A percentile compares a stretch with the other conserved stretches of the same genome.
Conservation (phyloP, 2,888 invertebrate species). For the Xestia xanthographa region DNA sequence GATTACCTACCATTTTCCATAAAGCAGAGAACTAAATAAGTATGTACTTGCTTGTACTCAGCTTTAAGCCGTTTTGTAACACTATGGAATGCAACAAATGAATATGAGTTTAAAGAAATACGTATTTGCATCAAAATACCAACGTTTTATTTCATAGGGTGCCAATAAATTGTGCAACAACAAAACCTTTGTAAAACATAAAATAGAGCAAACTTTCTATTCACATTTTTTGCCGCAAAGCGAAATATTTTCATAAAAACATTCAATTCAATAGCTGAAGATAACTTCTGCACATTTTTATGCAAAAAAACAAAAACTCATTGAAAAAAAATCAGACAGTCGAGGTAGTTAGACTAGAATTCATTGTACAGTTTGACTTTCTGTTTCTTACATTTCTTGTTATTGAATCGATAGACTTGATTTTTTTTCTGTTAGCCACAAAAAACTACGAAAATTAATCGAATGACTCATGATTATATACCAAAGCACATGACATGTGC, state of each 20-base stretch:
- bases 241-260: slow-evolving; percentile 20
- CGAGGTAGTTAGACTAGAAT: slow-evolving; percentile 16
- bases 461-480: slow-evolving; percentile 14
- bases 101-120: background rate
- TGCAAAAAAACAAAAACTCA: slow-evolving; percentile 25
- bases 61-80: background rate
- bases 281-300: background rate
- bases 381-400: slow-evolving; percentile 18
- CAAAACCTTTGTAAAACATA: background rate
- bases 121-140: background rate
- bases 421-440: background rate
- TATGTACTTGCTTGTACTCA: too few species aligned
- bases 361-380: slow-evolving; percentile 34
- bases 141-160: background rate
- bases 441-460: slow-evolving; percentile 2
- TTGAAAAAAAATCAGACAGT: background rate
- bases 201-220: slow-evolving; percentile 26
- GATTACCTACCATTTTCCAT: background rate
- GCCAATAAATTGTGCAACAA: background rate
- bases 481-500: slow-evolving; percentile 16
- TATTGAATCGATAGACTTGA: slow-evolving; percentile 5
- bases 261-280: slow-evolving; percentile 13
- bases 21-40: background rate
- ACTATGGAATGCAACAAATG: background rate
- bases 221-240: slow-evolving; percentile 17